Base-by-base conservation (phyloP, 2,888 invertebrate species). In the Melieria omissa region DNA sequence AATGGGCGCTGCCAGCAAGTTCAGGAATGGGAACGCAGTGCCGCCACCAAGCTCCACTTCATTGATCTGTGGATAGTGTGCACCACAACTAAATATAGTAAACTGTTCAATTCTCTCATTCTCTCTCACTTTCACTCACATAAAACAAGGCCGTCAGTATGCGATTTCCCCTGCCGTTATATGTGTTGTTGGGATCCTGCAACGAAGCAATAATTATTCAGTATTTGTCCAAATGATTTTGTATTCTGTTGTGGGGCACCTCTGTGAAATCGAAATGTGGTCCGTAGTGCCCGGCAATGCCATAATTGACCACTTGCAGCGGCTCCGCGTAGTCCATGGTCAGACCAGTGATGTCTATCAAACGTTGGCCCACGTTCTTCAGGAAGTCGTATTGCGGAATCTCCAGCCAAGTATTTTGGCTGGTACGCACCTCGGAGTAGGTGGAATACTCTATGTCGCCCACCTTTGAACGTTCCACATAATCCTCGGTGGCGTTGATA, bases 21-120 rank as follows among this genome's bases (percentile, higher is more conserved):
- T 93, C 16, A 97, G 89, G 78, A 92, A 91, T 0, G 97, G 95
- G 87, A 98, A 98, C 14, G 97, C 98, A 0, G 98, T 98, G 5
- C 95, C 96, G 16, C 98, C 98, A 4, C 98, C 98, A 84, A 95
- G 94, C 54, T 79, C 78, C 0, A 81, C 80, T 42, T 79, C 72
- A 58, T 76, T 78, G 5, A 81, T 74, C 80, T 80, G 55, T 44
- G 57, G 62, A 65, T 3, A 9, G 41, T 4, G 1, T 16, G 6
- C 45, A 44, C 46, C 29, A 41, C 12, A 44, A 8, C 6, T 8
- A 14, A 5, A 44, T 1, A 52, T 12, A 64, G n/a, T 52, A 12
- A 8, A 10, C 29, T 29, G 29, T 47, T 16, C n/a, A 45, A 61
- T 9, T 60, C 44, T 9, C 5, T 44, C 3, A 14, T 12, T 42